These are phyloP conservation scores for Cremastobaeus sp. DNA, from an alignment of 2,888 invertebrate species.

Conservation along the genomic window DNA sequence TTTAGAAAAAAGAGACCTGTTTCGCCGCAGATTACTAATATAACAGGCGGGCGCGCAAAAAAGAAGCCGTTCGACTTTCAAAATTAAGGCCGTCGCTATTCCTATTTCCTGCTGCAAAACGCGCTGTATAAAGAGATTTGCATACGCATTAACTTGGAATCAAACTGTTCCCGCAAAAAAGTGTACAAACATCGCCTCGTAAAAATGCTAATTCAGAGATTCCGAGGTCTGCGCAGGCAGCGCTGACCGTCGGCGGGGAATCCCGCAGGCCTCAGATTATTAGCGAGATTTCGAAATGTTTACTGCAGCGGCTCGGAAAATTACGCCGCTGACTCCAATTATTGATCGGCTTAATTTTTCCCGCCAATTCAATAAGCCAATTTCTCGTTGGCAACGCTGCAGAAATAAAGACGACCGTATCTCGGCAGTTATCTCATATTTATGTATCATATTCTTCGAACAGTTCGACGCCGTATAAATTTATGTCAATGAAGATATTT, in stretches of 20 bases:
- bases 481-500: constrained; percentile 17
- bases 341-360: constrained; percentile 2
- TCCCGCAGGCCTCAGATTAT: constrained; percentile 1
- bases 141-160: constrained; percentile 6
- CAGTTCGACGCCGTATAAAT: constrained; percentile 9
- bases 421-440: not conserved
- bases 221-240: constrained; percentile 9
- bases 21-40: constrained; percentile 33
- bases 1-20: constrained; percentile 1
- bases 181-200: constrained; percentile 17
- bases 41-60: not conserved
- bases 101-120: constrained; percentile 13
- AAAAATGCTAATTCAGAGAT: constrained; percentile 32
- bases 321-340: constrained; percentile 1
- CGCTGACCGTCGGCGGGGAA: constrained; percentile 2
- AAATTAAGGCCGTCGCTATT: constrained; percentile 21
- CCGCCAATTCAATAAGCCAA: not conserved
- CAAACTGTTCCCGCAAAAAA: constrained; percentile 21
- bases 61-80: constrained; percentile 10
- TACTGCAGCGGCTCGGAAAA: constrained; percentile 1
- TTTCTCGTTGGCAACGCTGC: not conserved
- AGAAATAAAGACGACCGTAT: not conserved
- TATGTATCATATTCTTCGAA: constrained; percentile 20
- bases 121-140: not conserved
- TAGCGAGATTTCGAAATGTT: constrained; percentile 12